Conservation (phyloP, 2,888 invertebrate species). For the Automeris io region DNA sequence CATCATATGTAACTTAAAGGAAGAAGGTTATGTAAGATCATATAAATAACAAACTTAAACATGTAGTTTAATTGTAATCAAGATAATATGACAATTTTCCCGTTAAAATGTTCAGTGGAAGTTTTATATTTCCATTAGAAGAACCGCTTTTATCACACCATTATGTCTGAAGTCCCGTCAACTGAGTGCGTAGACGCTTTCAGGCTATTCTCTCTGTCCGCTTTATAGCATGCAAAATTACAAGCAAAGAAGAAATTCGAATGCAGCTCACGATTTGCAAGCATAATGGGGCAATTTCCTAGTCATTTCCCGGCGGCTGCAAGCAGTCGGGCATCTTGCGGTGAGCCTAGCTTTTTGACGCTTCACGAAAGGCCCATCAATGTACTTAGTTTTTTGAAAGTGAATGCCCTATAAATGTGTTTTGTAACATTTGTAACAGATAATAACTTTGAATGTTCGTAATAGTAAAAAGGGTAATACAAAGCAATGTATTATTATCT, state of each 20-base stretch:
- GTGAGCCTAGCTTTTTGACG: conserved; percentile 37
- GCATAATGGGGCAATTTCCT: conserved; percentile 73
- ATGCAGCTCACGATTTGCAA: conserved; percentile 71
- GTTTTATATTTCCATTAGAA: conserved; percentile 5
- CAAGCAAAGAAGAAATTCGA: conserved; percentile 66
- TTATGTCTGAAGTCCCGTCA: conserved; percentile 8
- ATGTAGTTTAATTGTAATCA: background rate
- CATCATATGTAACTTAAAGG: too few species aligned
- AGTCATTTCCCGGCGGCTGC: conserved; percentile 65
- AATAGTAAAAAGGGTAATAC: too few species aligned
- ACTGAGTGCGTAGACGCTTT: conserved; percentile 36
- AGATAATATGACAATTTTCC: background rate
- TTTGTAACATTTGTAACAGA: too few species aligned
- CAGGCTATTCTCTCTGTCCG: conserved; percentile 29
- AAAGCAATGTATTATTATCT: too few species aligned
- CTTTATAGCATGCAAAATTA: conserved; percentile 55
- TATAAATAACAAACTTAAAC: too few species aligned
- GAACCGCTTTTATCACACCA: conserved; percentile 7
- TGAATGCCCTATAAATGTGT: too few species aligned
- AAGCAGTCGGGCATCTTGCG: conserved; percentile 64
- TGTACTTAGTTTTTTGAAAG: too few species aligned
- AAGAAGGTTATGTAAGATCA: too few species aligned
- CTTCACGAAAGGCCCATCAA: conserved; percentile 22
- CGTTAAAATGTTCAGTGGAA: conserved; percentile 4
- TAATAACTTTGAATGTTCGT: too few species aligned